Base-by-base conservation (phyloP, 2,888 invertebrate genomes). In the Eurytoma californica region DNA sequence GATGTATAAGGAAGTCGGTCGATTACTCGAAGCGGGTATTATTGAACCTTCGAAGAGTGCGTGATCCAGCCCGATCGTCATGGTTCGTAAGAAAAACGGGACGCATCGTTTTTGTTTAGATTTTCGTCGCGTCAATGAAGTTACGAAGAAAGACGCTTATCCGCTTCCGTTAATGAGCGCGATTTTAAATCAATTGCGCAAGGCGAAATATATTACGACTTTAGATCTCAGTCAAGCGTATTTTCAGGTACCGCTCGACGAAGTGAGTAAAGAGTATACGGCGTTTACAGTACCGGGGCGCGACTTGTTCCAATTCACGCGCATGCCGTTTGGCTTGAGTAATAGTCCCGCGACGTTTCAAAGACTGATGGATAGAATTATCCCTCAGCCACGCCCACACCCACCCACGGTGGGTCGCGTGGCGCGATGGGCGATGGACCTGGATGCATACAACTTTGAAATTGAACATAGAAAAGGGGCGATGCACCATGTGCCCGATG, bases 131-230 rank as follows among this genome's bases (percentile, higher is more conserved):
- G 18, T 60, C 0, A 12, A 60, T 18, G 60, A 24, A 4, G 24
- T 60, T 7, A 24, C 28, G 1, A 1, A 24, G 3, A 1, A 24
- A 14, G 60, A 28, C 0, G 60, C 28, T 0, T 28, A 24, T 24
- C 60, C 28, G 3, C 28, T 13, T 24, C 24, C n/a, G n/a, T n/a
- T n/a, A n/a, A 58, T 72, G 18, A 9, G 47, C 3, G 1, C 18
- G 18, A 60, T 72, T 47, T 18, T 16, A 68, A 80, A 87, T 49
- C 82, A 83, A 53, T 77, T 89, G 0, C 69, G 86, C 0, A 80
- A 83, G 28, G 86, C 87, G 3, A 77, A 82, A 47, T 89, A 83
- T 63, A 83, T 83, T 0, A 86, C 86, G 88, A 90, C 77, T 68
- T 84, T n/a, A 85, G 83, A n/a, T n/a, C n/a, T n/a, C n/a, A n/a